phyloP scores from a whole-genome alignment of 2,113 vertebrate species.

The Gymnogyps californianus region DNA sequence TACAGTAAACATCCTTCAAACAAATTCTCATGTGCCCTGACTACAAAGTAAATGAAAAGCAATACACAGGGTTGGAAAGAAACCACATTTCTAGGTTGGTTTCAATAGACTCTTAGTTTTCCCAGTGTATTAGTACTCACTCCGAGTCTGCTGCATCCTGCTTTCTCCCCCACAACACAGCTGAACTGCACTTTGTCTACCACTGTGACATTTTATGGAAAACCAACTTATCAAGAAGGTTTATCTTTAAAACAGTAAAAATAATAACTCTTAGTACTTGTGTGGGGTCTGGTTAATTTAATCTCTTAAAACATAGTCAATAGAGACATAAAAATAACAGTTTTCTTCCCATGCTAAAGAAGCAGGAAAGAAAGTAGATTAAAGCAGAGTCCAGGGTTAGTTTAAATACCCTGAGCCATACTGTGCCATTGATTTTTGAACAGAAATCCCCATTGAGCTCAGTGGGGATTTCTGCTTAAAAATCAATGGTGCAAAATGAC shows the following conservation, averaged over 20 bases:
- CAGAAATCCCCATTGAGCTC: constrained; percentile 3
- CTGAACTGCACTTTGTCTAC: constrained; percentile 41
- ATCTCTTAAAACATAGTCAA: background rate
- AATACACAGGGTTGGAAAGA: constrained; percentile 49
- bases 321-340: background rate
- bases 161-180: constrained; percentile 16
- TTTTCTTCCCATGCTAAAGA: background rate
- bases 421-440: constrained; percentile 20
- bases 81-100: constrained; percentile 58
- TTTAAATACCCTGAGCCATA: background rate
- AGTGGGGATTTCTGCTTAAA: constrained; percentile 15
- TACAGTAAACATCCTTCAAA: constrained; percentile 67
- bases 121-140: constrained; percentile 56
- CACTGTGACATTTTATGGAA: constrained; percentile 17
- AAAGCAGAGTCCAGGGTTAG: background rate
- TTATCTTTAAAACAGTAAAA: constrained; percentile 40
- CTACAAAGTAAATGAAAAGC: constrained; percentile 65
- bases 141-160: constrained; percentile 56
- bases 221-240: background rate
- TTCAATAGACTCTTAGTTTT: constrained; percentile 63
- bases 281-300: background rate
- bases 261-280: background rate
- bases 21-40: constrained; percentile 63
- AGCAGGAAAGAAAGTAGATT: background rate
- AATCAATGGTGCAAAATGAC: constrained; percentile 28